A percentile compares a stretch with the other conserved stretches of the same genome.
These are phyloP conservation scores for Cryptoblepharus egeriae DNA, from an alignment of 2,797 vertebrate genomes.

Conservation along the genomic window DNA sequence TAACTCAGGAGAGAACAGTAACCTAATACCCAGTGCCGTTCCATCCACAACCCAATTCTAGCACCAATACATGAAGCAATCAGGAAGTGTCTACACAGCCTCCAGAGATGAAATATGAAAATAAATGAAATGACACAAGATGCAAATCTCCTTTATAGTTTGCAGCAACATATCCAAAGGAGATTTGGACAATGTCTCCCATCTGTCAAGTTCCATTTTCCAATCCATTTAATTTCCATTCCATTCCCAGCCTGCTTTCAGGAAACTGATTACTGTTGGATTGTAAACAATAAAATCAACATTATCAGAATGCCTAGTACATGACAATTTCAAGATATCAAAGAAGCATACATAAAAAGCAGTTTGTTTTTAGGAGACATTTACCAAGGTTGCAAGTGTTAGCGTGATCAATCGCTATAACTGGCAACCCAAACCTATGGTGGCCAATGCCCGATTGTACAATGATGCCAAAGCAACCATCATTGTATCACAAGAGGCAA, in stretches of 20 bases:
- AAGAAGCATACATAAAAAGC: background rate
- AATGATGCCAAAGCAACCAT: no score
- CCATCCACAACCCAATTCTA: constrained; percentile 20
- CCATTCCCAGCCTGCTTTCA: constrained; percentile 3
- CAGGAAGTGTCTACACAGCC: constrained; percentile 7
- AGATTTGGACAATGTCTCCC: background rate
- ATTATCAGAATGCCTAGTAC: background rate
- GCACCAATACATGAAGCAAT: background rate
- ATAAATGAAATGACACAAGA: background rate
- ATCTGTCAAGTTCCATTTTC: background rate
- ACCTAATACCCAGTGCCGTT: background rate
- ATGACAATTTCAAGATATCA: background rate
- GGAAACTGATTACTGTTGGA: constrained; percentile 19
- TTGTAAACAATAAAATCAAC: background rate
- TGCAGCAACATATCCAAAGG: background rate
- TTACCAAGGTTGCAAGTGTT: background rate
- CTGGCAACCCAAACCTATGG: no score
- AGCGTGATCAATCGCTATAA: background rate
- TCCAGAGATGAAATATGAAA: constrained; percentile 27
- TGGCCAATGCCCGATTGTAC: no score
- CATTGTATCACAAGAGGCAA: no score
- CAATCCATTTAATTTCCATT: background rate
- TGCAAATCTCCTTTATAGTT: background rate
- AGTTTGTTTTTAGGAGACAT: background rate
- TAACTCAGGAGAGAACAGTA: constrained; percentile 3